Evolutionary conservation across 2,113 vertebrate species (phyloP), one percentile per base, ranked within the genome.

Genomic region (Callionymus lyra): DNA sequence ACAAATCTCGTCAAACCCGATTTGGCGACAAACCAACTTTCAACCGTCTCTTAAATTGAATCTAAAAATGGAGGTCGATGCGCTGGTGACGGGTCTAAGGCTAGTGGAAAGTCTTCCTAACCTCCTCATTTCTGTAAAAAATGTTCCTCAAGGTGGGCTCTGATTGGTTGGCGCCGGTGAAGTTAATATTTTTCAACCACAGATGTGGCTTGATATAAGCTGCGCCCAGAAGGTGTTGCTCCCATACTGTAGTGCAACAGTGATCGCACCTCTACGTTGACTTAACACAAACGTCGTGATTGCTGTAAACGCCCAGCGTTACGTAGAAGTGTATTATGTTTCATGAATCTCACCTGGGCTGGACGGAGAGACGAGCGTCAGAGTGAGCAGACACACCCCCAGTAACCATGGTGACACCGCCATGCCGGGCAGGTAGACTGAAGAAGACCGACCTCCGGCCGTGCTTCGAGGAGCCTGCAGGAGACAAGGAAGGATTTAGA

Each of bases 321-420:
- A 4, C 21, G 21, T 27, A 27, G 21, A 27, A 27, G 4, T 6
- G 19, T 13, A 18, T 38, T 14, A 18, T 16, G 13, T 19, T 9
- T n/a, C 5, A 21, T 36, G 34, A 46, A 9, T 44, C 78, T 59
- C 53, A 85, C 84, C 84, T 84, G 84, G 82, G 50, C 67, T 36
- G 19, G 83, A 79, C 13, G 83, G 84, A 40, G 58, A 44, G 3
- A 85, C 53, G 31, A 71, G 74, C 67, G 62, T 59, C 55, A 85
- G 63, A 33, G 60, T 57, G 58, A 81, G 44, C 44, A 60, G 70
- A 38, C 70, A 78, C 65, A 74, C 76, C 46, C 75, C 77, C 54
- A 79, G 67, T 50, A 84, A 68, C 81, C 84, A 85, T 44, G 72
- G 68, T 45, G 76, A 76, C 59, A 45, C 45, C 34, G 79, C 83